These are phyloP conservation scores for Marisa cornuarietis DNA, from an alignment of 1,140 invertebrate species.

Conservation along the genomic window DNA sequence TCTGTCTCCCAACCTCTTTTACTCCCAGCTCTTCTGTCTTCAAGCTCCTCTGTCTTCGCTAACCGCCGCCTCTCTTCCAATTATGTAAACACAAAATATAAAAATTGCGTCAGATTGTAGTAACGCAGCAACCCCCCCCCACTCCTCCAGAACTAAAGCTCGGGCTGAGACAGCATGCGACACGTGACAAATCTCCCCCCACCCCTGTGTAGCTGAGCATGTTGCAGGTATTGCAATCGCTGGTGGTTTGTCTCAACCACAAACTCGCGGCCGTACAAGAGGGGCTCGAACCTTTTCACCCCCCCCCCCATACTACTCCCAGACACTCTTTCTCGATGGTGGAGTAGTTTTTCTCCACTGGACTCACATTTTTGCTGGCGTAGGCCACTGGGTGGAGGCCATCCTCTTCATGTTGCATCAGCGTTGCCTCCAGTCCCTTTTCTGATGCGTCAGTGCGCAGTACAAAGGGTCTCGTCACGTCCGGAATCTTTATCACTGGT, in stretches of 20 bases:
- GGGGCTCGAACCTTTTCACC: background rate
- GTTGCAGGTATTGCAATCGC: background rate
- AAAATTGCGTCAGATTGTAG: no score
- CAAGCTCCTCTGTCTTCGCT: no score
- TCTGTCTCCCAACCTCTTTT: no score
- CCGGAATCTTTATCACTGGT: conserved; percentile 3
- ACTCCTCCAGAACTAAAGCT: no score
- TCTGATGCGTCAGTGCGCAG: conserved; percentile 14
- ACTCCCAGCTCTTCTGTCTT: no score
- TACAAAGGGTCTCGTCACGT: background rate
- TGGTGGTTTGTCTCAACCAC: background rate
- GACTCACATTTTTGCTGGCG: background rate
- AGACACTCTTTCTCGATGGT: conserved; percentile 6
- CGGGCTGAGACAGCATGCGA: no score
- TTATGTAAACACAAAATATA: no score
- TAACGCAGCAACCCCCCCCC: no score
- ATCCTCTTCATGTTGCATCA: background rate
- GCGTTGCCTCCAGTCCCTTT: background rate
- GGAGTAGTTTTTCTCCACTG: background rate
- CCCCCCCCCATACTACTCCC: background rate
- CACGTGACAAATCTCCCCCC: no score
- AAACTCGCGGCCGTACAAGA: background rate
- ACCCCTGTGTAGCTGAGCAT: background rate
- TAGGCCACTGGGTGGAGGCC: background rate
- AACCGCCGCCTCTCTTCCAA: no score